Conservation (phyloP, 2,888 invertebrate species). For the Standfussiana lucernea region DNA sequence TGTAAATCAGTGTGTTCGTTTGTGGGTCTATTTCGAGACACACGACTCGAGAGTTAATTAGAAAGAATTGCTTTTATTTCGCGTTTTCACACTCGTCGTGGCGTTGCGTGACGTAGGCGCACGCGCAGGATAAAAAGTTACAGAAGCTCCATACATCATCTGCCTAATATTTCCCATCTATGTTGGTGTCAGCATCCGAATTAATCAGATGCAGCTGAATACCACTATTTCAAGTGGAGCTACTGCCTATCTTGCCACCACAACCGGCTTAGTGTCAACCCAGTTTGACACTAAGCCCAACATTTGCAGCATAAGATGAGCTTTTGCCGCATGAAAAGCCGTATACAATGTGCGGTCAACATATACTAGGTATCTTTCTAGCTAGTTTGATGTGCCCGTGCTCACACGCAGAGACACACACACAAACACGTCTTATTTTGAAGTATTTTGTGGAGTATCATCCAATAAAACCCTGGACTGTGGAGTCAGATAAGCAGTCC, state of each 20-base stretch:
- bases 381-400: no score
- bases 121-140: constrained; percentile 50
- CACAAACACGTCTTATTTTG: background rate
- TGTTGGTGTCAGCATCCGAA: background rate
- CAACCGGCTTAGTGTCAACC: no score
- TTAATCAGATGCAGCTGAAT: background rate
- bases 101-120: constrained; percentile 82
- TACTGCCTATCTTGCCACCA: background rate
- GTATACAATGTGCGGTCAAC: background rate
- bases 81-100: constrained; percentile 86
- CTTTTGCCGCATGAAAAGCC: background rate
- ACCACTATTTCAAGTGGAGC: background rate
- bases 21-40: constrained; percentile 83
- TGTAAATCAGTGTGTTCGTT: constrained; percentile 85
- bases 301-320: background rate
- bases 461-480: background rate
- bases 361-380: background rate
- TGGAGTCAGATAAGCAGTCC: background rate
- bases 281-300: background rate
- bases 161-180: background rate
- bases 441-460: background rate
- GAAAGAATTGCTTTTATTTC: constrained; percentile 91
- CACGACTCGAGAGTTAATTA: constrained; percentile 87
- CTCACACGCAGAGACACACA: background rate
- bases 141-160: constrained; percentile 10